Evolutionary conservation across 2,888 invertebrate species (phyloP).

Genomic region (Artemia sinica): DNA sequence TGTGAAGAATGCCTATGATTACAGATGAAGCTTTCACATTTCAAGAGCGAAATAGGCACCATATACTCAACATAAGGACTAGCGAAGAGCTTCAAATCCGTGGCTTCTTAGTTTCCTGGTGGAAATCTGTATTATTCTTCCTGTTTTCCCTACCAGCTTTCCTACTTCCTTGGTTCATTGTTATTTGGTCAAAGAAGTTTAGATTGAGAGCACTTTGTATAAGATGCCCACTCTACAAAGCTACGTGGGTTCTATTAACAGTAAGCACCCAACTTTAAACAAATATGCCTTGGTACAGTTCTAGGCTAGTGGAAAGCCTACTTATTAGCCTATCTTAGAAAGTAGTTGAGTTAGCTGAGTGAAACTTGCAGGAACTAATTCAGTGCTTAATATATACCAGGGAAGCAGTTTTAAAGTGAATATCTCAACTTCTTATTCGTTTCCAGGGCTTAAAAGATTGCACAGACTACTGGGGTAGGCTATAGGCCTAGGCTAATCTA

Average conservation of each 20-base stretch:
- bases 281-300: too few species aligned
- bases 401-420: too few species aligned
- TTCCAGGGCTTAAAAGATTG: too few species aligned
- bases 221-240: background rate
- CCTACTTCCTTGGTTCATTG: background rate
- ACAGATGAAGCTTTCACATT: background rate
- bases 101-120: background rate
- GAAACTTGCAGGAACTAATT: too few species aligned
- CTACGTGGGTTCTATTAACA: background rate
- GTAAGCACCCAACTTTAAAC: background rate
- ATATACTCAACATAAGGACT: background rate
- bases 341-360: too few species aligned
- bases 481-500: too few species aligned
- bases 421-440: too few species aligned
- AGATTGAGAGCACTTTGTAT: background rate
- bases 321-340: too few species aligned
- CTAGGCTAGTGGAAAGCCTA: too few species aligned
- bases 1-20: background rate
- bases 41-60: background rate
- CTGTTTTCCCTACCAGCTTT: background rate
- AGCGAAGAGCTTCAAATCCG: constrained; percentile 10
- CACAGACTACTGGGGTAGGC: too few species aligned
- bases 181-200: constrained; percentile 13
- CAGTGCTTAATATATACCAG: too few species aligned
- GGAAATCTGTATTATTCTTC: background rate